phyloP scores from a whole-genome alignment of 37 sponge, comb jelly and placozoan species.

The Tethya wilhelma region DNA sequence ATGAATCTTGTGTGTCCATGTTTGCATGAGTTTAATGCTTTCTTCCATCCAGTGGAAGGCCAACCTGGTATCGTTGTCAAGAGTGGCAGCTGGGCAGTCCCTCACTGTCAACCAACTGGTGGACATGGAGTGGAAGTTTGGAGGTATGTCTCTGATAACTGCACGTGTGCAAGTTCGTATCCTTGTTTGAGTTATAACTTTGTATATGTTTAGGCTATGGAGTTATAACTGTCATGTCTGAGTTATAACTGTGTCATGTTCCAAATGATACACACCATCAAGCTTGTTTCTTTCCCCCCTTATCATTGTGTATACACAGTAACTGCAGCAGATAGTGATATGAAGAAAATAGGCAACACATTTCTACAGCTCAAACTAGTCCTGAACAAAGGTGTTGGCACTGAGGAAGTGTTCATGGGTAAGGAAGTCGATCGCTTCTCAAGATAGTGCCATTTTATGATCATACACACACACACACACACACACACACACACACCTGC shows the following conservation, averaged over 20 bases:
- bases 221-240: background rate
- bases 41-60: slow-evolving; percentile 68
- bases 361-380: slow-evolving; percentile 90
- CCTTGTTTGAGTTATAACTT: background rate
- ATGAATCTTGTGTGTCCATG: no score
- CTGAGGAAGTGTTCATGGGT: slow-evolving; percentile 93
- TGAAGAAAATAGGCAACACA: slow-evolving; percentile 86
- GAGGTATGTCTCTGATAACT: slow-evolving; percentile 71
- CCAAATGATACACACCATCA: no score
- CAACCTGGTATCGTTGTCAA: slow-evolving; percentile 64
- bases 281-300: no score
- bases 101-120: slow-evolving; percentile 90
- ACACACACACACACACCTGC: background rate
- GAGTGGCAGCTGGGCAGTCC: slow-evolving; percentile 82
- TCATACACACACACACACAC: background rate
- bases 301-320: slow-evolving; percentile 48
- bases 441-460: no score
- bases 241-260: background rate
- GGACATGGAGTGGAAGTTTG: slow-evolving; percentile 98
- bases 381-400: slow-evolving; percentile 76
- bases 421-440: no score
- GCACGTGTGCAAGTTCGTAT: background rate
- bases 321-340: slow-evolving; percentile 89
- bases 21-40: no score
- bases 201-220: background rate